Percentiles rank a stretch among this genome's conserved stretches.
phyloP scores from a whole-genome alignment of 1,140 invertebrate species.

The Vollenhovia emeryi region DNA sequence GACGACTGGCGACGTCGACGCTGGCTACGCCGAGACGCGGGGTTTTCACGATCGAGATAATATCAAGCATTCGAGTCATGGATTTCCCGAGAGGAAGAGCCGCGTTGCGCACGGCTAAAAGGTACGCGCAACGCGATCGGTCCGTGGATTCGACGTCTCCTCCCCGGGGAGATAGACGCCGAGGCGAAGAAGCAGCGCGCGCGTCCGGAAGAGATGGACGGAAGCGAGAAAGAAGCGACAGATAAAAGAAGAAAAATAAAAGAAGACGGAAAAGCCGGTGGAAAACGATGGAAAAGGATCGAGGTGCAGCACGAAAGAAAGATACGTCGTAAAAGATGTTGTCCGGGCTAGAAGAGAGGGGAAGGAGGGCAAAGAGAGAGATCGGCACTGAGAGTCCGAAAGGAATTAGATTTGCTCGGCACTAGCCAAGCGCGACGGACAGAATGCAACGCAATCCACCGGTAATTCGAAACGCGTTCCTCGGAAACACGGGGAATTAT shows the following conservation, averaged over 20 bases:
- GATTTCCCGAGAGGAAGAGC: constrained; percentile 72
- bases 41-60: constrained; percentile 69
- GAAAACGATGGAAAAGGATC: constrained; percentile 33
- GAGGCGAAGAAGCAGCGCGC: constrained; percentile 53
- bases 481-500: constrained; percentile 79
- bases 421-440: constrained; percentile 81
- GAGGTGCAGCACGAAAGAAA: constrained; percentile 1
- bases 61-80: constrained; percentile 70
- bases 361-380: background rate
- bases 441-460: constrained; percentile 81
- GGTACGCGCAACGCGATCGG: constrained; percentile 68
- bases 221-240: constrained; percentile 55
- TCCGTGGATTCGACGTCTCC: constrained; percentile 69
- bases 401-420: constrained; percentile 82
- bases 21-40: constrained; percentile 36
- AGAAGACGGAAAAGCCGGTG: constrained; percentile 20
- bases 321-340: constrained; percentile 46
- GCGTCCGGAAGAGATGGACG: constrained; percentile 23
- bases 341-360: constrained; percentile 43
- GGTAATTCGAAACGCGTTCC: constrained; percentile 82
- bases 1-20: constrained; percentile 23
- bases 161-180: constrained; percentile 65
- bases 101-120: constrained; percentile 60
- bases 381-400: constrained; percentile 68
- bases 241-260: constrained; percentile 51